Percentiles rank a stretch among this genome's conserved stretches.
Conservation (phyloP, 2,888 invertebrate species). For the Argynnis bischoffii region DNA sequence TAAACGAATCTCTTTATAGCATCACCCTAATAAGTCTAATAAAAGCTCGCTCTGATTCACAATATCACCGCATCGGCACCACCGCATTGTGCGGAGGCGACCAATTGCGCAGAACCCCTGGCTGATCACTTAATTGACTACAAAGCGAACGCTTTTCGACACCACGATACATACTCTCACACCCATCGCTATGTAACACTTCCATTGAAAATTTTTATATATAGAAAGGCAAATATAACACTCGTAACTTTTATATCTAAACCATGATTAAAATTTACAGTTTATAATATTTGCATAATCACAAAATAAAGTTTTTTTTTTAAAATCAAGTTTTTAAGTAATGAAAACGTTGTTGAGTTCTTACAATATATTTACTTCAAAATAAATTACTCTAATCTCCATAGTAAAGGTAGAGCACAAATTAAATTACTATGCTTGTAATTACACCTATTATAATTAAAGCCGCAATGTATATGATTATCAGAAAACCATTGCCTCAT, state of each 20-base stretch:
- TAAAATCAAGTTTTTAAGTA: no score
- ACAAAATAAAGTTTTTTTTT: no score
- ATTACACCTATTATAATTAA: not conserved
- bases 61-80: slow-evolving; percentile 58
- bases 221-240: not conserved
- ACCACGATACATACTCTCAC: slow-evolving; percentile 44
- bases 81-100: slow-evolving; percentile 76
- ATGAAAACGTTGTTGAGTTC: not conserved
- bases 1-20: slow-evolving; percentile 49
- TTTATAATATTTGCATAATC: no score
- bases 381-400: no score
- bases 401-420: no score
- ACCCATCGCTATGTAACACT: slow-evolving; percentile 16
- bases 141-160: slow-evolving; percentile 67
- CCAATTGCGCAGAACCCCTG: slow-evolving; percentile 80
- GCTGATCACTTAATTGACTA: slow-evolving; percentile 81
- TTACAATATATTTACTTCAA: not conserved
- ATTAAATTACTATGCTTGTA: no score
- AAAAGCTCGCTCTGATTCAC: slow-evolving; percentile 60
- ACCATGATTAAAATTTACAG: no score
- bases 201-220: slow-evolving; percentile 48
- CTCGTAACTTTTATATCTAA: no score
- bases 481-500: slow-evolving; percentile 38
- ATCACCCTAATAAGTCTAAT: slow-evolving; percentile 68
- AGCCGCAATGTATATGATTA: slow-evolving; percentile 35